Evolutionary conservation across 1,140 invertebrate genomes (phyloP).

Genomic region (Leptestheria dahalacensis): DNA sequence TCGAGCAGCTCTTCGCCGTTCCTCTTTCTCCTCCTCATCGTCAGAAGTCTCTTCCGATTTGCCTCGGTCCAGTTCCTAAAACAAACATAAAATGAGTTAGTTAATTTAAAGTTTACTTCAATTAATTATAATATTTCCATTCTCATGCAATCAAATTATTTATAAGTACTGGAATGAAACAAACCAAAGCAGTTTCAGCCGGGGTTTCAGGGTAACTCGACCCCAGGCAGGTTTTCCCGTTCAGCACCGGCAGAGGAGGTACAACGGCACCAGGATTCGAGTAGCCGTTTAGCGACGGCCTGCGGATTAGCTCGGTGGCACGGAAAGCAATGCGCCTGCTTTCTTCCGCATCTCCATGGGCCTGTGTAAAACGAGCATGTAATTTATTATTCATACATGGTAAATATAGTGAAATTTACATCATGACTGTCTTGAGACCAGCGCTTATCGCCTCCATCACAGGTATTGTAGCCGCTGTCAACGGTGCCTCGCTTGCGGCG

Average conservation of each 20-base stretch:
- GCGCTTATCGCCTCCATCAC: constrained; percentile 61
- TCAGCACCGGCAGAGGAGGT: neutral
- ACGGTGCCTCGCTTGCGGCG: constrained; percentile 51
- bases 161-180: too few relatives aligned
- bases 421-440: constrained; percentile 62
- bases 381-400: too few relatives aligned
- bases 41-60: constrained; percentile 9
- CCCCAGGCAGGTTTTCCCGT: neutral
- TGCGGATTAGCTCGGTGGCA: constrained; percentile 20
- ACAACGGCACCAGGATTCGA: neutral
- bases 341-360: constrained; percentile 15
- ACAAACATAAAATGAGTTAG: neutral
- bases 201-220: too few relatives aligned
- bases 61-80: neutral
- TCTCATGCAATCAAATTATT: too few relatives aligned
- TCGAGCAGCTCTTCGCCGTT: constrained; percentile 22
- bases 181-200: too few relatives aligned
- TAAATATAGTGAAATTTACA: constrained; percentile 25
- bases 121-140: neutral
- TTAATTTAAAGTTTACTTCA: neutral
- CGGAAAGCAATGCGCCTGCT: constrained; percentile 20
- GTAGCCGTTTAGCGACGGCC: neutral
- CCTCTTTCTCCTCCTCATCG: constrained; percentile 24
- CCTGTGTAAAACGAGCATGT: constrained; percentile 14
- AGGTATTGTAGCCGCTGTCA: constrained; percentile 77